Base-by-base conservation (phyloP, 2,797 vertebrate genomes). In the Neomorphus geoffroyi region DNA sequence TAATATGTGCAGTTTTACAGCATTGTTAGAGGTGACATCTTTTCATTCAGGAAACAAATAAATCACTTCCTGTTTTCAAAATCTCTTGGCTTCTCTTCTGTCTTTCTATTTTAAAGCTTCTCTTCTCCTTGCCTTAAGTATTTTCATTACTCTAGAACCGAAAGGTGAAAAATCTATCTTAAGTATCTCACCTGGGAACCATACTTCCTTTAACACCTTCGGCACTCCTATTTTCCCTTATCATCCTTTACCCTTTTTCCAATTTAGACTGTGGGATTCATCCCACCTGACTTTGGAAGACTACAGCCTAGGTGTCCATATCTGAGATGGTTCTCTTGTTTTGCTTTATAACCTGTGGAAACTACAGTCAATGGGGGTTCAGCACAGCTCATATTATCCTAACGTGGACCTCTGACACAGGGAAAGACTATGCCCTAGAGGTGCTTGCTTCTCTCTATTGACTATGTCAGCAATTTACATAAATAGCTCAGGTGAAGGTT, bases 291-390 rank as follows among this genome's bases (percentile, higher is more conserved):
- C 18, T 91, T 73, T 33, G 35, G 57, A 80, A 33, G 27, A 28
- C 35, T 48, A 5, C 11, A 51, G 1, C 7, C 4, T 48, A 30
- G 1, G 15, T 10, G 3, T 58, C 21, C 2, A 1, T 50, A 32
- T 56, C 39, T 74, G 50, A 92, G 41, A 9, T 17, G 1, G 10
- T 74, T 84, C 28, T 60, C n/a, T 48, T 48, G 3, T 7, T 71
- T 88, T 60, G 12, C 18, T 73, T n/a, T 51, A 48, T 32, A 54
- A 13, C 28, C 39, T 67, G 23, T 56, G 30, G 18, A 62, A 69
- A 60, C 51, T 35, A 16, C 35, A 57, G 57, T 18, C 48, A 41
- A 33, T 33, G 39, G 32, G 74, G 10, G 28, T 23, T 86, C 16
- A 53, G 32, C 32, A 50, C 18, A 64, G 14, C 39, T 22, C 21